Conservation (phyloP, 2,888 invertebrate species). For the Rotaria macrura region DNA sequence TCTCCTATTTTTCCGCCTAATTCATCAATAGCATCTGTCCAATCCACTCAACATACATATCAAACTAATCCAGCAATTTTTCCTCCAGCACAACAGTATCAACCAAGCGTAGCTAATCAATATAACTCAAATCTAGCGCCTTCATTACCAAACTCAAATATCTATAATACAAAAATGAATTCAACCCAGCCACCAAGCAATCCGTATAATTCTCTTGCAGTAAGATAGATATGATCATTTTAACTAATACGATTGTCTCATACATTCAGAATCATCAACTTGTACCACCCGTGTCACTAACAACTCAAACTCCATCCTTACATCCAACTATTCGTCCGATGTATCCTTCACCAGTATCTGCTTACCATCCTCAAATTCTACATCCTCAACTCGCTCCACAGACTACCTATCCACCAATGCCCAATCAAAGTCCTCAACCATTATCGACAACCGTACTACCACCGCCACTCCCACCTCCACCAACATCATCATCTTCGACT, state of each 20-base stretch:
- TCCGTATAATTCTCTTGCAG: background rate
- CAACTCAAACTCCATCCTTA: background rate
- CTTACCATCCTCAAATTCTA: background rate
- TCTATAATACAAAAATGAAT: background rate
- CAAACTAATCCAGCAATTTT: background rate
- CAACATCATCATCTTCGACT: background rate
- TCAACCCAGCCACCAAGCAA: background rate
- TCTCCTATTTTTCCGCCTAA: background rate
- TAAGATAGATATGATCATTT: background rate
- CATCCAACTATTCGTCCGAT: background rate
- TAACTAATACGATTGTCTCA: background rate
- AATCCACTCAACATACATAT: background rate
- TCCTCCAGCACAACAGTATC: background rate
- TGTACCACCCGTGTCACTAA: background rate
- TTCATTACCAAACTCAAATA: background rate
- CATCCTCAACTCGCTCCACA: background rate
- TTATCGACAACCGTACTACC: background rate
- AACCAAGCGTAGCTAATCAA: background rate
- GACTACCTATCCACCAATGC: background rate
- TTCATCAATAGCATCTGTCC: background rate
- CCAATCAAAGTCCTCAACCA: background rate
- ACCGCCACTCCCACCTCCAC: too few relatives aligned
- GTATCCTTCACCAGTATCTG: background rate
- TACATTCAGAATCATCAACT: background rate
- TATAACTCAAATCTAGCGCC: background rate